phyloP scores from a whole-genome alignment of 2,113 vertebrate genomes.

The Aramus guarauna region DNA sequence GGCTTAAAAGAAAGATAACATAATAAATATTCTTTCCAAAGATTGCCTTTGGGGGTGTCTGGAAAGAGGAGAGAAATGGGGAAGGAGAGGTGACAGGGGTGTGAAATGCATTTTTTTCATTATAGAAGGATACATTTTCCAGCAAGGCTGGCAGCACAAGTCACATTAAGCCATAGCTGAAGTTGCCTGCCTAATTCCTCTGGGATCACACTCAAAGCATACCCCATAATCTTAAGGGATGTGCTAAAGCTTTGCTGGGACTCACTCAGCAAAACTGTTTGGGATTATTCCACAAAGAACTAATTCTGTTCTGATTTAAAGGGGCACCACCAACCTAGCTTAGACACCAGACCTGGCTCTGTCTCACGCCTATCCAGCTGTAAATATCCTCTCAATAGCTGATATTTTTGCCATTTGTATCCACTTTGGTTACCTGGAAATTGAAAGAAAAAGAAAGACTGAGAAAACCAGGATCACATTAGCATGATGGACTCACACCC shows the following conservation, averaged over 20 bases:
- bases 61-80: not conserved
- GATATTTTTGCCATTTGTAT: not conserved
- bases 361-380: not conserved
- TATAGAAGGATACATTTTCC: conserved; percentile 28
- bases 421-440: not conserved
- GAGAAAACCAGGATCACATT: not conserved
- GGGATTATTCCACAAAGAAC: conserved; percentile 56
- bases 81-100: not conserved
- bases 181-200: conserved; percentile 60
- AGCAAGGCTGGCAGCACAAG: conserved; percentile 44
- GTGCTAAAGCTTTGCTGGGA: conserved; percentile 64
- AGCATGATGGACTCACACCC: not conserved
- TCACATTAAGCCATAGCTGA: conserved; percentile 53
- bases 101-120: conserved; percentile 31
- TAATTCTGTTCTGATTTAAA: conserved; percentile 60
- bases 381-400: not conserved
- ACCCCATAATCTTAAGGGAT: conserved; percentile 61
- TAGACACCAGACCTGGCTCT: not conserved
- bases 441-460: not conserved
- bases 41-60: not conserved
- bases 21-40: conserved; percentile 8
- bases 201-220: conserved; percentile 53
- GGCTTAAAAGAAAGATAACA: conserved; percentile 9
- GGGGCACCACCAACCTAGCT: not conserved
- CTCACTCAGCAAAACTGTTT: conserved; percentile 68